phyloP scores from a whole-genome alignment of 1,140 invertebrate species.

The Ridgeia piscesae region DNA sequence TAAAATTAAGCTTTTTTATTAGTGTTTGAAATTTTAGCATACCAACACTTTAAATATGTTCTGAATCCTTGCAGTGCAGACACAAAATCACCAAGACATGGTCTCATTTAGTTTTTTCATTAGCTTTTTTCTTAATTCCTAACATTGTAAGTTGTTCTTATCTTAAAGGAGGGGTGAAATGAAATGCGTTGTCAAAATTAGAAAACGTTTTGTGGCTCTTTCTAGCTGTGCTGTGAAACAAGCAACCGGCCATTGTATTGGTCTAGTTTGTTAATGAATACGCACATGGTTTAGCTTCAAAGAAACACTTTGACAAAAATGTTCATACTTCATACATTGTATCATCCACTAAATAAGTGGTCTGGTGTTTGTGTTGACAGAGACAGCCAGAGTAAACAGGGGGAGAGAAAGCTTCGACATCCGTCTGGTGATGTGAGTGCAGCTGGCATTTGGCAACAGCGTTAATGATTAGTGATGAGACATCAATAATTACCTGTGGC shows the following conservation, averaged over 20 bases:
- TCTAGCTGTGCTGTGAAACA: too few relatives aligned
- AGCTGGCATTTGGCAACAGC: not conserved
- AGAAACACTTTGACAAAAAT: not conserved
- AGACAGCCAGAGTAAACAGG: not conserved
- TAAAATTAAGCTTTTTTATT: not conserved
- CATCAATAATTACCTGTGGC: too few relatives aligned
- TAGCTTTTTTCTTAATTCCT: too few relatives aligned
- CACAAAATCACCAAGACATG: too few relatives aligned
- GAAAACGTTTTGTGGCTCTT: too few relatives aligned
- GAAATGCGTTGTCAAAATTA: too few relatives aligned
- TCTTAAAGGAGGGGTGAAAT: too few relatives aligned
- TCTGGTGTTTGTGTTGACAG: not conserved
- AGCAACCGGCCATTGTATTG: too few relatives aligned
- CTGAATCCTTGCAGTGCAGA: not conserved
- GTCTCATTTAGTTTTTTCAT: too few relatives aligned
- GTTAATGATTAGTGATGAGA: not conserved
- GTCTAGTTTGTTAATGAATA: too few relatives aligned
- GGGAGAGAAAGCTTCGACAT: not conserved
- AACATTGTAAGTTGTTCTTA: too few relatives aligned
- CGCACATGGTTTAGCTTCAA: not conserved
- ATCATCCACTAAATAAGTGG: not conserved
- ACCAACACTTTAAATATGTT: not conserved
- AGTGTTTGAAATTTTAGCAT: not conserved
- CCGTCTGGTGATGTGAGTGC: not conserved
- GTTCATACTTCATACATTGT: not conserved